Conservation (phyloP, 2,888 invertebrate genomes). For the Pilophorus perplexus region DNA sequence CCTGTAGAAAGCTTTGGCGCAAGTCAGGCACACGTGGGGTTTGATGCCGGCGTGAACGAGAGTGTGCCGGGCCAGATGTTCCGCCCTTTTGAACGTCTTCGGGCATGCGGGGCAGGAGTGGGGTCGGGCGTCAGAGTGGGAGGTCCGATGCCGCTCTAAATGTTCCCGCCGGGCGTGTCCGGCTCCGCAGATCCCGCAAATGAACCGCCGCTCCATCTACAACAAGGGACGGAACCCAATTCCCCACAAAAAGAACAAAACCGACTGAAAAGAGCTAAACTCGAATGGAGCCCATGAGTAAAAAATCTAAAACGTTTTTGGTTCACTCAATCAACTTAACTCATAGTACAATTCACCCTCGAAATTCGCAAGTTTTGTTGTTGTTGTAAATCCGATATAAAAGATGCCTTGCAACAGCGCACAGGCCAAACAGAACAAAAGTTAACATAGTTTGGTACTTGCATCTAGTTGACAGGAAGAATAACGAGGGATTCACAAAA, state of each 20-base stretch:
- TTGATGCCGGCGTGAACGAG: constrained; percentile 58
- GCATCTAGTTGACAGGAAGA: no score
- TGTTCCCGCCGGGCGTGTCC: constrained; percentile 57
- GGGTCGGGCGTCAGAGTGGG: constrained; percentile 55
- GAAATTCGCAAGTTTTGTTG: no score
- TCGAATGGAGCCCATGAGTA: neutral
- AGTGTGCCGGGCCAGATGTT: constrained; percentile 57
- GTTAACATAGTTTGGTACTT: no score
- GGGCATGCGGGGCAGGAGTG: constrained; percentile 49
- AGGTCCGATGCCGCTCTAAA: constrained; percentile 55
- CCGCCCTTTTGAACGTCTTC: constrained; percentile 54
- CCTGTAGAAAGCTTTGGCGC: constrained; percentile 56
- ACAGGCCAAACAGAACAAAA: no score
- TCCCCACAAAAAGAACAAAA: constrained; percentile 27
- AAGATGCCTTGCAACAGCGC: no score
- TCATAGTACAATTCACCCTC: no score
- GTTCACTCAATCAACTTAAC: no score
- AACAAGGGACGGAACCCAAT: constrained; percentile 23
- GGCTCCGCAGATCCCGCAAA: constrained; percentile 57
- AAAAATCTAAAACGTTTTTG: constrained; percentile 34
- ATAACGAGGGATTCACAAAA: neutral
- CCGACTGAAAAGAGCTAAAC: neutral
- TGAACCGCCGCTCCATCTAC: constrained; percentile 53
- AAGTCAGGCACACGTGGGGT: constrained; percentile 52
- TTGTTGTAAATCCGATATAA: no score